Percentiles rank a stretch among this genome's conserved stretches.
phyloP scores from a whole-genome alignment of 2,113 vertebrate genomes.

The Alethe castanea region DNA sequence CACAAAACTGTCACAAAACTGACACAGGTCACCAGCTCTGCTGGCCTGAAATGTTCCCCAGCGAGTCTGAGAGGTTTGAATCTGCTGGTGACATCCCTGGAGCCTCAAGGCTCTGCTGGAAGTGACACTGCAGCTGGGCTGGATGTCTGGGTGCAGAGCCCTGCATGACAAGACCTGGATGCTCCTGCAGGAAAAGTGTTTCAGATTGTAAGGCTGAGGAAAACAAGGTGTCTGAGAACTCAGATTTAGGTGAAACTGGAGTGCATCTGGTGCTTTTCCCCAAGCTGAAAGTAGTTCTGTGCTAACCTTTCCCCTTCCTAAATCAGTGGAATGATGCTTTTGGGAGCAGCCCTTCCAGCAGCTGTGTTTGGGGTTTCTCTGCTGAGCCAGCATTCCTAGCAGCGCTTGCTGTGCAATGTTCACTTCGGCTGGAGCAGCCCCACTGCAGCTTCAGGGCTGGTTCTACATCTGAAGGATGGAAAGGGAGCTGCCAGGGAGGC shows the following conservation, averaged over 20 bases:
- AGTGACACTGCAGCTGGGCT: background rate
- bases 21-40: background rate
- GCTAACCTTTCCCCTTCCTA: background rate
- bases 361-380: background rate
- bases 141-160: background rate
- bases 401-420: accelerated
- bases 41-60: background rate
- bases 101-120: background rate
- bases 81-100: background rate
- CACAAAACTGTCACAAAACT: background rate
- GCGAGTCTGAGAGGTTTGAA: accelerated
- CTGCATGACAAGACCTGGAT: background rate
- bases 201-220: background rate
- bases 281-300: background rate
- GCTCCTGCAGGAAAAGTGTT: background rate
- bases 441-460: background rate
- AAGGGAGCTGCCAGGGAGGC: background rate
- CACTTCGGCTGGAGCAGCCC: background rate
- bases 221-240: background rate
- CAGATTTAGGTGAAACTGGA: background rate
- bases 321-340: background rate
- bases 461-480: background rate
- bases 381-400: background rate
- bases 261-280: background rate
- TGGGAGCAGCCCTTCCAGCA: background rate